These are phyloP conservation scores for Zygogramma bicolorata DNA, from an alignment of 2,888 invertebrate genomes.

Conservation along the genomic window DNA sequence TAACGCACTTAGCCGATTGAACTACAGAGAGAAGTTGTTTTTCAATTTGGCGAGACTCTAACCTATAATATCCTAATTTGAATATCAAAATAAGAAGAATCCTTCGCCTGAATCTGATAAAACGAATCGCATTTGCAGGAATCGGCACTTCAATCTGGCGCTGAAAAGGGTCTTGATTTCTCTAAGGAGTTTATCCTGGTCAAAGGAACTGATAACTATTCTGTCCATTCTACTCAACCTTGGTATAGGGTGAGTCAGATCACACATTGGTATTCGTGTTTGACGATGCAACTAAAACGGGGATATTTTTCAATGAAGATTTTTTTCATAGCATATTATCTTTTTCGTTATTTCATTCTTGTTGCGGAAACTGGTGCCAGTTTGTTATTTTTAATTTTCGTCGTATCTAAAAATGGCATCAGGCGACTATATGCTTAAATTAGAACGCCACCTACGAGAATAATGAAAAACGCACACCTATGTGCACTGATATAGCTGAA, in stretches of 20 bases:
- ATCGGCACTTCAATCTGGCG: neutral
- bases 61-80: slow-evolving; percentile 30
- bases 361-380: no score
- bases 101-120: slow-evolving; percentile 24
- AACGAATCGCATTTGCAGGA: slow-evolving; percentile 13
- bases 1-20: slow-evolving; percentile 24
- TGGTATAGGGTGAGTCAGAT: neutral
- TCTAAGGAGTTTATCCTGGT: slow-evolving; percentile 17
- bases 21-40: neutral
- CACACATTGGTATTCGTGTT: no score
- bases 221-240: neutral
- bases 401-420: no score
- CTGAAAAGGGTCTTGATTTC: slow-evolving; percentile 21
- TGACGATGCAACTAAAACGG: no score
- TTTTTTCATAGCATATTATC: no score
- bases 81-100: slow-evolving; percentile 29
- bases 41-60: neutral
- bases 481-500: no score
- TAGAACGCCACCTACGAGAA: no score
- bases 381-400: no score
- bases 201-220: slow-evolving; percentile 20
- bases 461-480: no score
- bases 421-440: no score
- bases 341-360: no score
- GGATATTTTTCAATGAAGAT: no score